Evolutionary conservation across 2,888 invertebrate species (phyloP).

Genomic region (Epirrhoe alternata): DNA sequence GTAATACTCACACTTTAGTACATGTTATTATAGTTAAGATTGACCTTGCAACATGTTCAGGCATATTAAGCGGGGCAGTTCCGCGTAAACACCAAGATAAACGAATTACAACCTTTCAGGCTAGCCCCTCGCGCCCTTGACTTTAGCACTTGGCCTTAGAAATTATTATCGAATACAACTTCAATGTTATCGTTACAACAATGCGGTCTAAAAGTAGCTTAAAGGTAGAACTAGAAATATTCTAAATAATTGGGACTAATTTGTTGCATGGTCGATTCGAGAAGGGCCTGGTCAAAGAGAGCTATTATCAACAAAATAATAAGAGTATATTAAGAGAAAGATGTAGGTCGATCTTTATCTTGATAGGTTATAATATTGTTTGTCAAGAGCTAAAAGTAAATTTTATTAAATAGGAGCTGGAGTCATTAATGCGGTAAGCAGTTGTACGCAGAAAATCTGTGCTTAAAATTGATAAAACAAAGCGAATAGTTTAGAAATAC

Average conservation of each 20-base stretch:
- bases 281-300: not conserved
- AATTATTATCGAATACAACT: conserved; percentile 3
- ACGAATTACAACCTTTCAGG: conserved; percentile 19
- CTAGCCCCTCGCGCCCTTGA: conserved; percentile 11
- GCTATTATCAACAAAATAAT: no score
- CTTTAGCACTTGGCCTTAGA: conserved; percentile 11
- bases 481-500: not conserved
- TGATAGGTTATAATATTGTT: no score
- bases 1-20: not conserved
- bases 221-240: not conserved
- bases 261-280: conserved; percentile 1
- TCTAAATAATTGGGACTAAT: not conserved
- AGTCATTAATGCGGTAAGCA: no score
- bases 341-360: no score
- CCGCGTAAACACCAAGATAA: conserved; percentile 17
- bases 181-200: conserved; percentile 9
- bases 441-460: no score
- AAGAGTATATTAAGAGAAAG: no score
- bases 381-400: no score
- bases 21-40: not conserved
- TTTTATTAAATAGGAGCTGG: no score
- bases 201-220: not conserved
- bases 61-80: conserved; percentile 10
- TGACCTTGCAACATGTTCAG: conserved; percentile 19
- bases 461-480: no score